These are phyloP conservation scores for Paradoxurus hermaphroditus DNA, from an alignment of 2,113 vertebrate species.

Conservation along the genomic window DNA sequence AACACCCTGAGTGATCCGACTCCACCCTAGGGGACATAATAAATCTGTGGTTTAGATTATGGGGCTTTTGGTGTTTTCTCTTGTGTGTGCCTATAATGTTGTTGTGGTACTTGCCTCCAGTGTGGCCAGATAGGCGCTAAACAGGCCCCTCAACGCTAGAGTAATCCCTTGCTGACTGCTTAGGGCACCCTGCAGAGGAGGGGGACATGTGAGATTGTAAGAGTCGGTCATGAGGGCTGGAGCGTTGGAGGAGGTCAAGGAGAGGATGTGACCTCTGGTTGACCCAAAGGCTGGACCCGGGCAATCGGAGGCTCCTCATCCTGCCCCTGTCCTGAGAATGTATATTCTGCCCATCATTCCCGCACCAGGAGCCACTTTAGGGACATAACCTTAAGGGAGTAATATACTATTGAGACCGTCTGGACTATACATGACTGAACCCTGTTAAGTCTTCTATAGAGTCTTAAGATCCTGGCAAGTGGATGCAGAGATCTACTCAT, in stretches of 20 bases:
- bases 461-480: neutral
- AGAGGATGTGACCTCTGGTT: neutral
- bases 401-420: neutral
- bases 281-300: neutral
- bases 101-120: neutral
- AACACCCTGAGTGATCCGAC: neutral
- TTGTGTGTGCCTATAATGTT: neutral
- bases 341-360: neutral
- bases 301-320: neutral
- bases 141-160: neutral
- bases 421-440: neutral
- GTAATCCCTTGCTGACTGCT: neutral
- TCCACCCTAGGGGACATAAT: neutral
- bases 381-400: neutral
- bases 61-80: neutral
- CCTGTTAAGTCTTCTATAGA: neutral
- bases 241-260: neutral
- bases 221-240: neutral
- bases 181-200: neutral
- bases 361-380: neutral
- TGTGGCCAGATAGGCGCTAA: neutral
- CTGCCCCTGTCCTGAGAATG: neutral
- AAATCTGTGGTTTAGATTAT: neutral
- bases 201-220: neutral
- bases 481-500: neutral